A percentile compares a stretch with the other conserved stretches of the same genome.
Evolutionary conservation across 2,113 vertebrate genomes (phyloP).

Genomic region (Furnarius figulus): DNA sequence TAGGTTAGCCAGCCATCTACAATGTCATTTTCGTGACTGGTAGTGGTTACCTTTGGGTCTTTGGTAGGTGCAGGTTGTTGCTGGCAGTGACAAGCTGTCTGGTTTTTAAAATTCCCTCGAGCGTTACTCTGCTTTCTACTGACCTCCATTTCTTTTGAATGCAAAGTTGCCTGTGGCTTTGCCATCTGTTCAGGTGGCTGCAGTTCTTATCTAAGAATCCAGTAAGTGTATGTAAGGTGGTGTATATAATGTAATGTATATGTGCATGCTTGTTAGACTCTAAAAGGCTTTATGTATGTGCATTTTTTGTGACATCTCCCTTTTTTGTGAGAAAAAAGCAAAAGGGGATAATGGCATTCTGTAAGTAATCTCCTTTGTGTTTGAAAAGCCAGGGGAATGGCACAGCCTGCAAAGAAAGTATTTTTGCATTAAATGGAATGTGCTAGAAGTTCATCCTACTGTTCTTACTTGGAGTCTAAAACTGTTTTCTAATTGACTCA

Average conservation of each 20-base stretch:
- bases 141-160: not conserved
- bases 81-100: not conserved
- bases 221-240: not conserved
- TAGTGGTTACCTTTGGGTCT: not conserved
- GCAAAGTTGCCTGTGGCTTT: not conserved
- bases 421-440: not conserved
- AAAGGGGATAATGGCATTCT: not conserved
- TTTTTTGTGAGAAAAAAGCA: not conserved
- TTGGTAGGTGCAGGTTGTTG: not conserved
- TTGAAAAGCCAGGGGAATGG: not conserved
- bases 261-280: not conserved
- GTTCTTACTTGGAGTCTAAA: not conserved
- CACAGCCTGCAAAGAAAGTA: not conserved
- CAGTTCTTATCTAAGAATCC: not conserved
- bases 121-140: not conserved
- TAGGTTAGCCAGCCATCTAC: not conserved
- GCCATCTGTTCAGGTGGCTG: conserved; percentile 19
- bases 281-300: not conserved
- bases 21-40: not conserved
- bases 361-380: not conserved
- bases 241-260: not conserved
- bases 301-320: not conserved
- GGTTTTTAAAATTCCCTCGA: not conserved
- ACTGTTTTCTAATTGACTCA: not conserved
- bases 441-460: not conserved